Percentiles rank a stretch among this genome's conserved stretches.
Evolutionary conservation across 2,113 vertebrate species (phyloP).

Genomic region (Podarcis cretensis): DNA sequence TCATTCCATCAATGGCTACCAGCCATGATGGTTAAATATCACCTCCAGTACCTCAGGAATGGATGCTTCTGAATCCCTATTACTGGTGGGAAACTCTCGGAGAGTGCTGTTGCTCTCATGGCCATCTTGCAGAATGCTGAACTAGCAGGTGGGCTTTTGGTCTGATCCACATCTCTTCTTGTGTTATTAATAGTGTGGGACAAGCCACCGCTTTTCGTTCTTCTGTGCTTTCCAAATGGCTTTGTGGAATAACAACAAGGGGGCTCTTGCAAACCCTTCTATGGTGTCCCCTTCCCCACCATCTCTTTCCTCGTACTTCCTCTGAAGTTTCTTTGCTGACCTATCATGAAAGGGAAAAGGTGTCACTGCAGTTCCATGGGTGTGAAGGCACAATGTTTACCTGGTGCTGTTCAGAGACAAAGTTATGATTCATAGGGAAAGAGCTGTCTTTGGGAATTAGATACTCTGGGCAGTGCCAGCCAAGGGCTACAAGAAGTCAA

Average conservation of each 20-base stretch:
- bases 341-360: constrained; percentile 8
- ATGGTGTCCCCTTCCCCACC: neutral
- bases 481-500: constrained; percentile 45
- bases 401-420: accelerated
- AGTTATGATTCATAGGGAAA: constrained; percentile 13
- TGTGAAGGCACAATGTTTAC: constrained; percentile 27
- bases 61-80: no score
- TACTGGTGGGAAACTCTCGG: no score
- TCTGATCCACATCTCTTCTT: neutral
- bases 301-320: constrained; percentile 34
- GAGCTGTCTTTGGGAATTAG: constrained; percentile 48
- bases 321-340: constrained; percentile 18
- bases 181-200: neutral
- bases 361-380: neutral
- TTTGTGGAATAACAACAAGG: neutral
- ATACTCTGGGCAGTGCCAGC: constrained; percentile 26
- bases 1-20: no score
- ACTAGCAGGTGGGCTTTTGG: neutral
- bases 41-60: no score
- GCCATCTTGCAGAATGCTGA: neutral
- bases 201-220: neutral
- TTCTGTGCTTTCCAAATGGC: neutral
- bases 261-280: neutral
- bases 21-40: no score
- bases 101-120: neutral